Percentiles rank a stretch among this genome's conserved stretches.
These are phyloP conservation scores for Glyphotaelius pellucidus DNA, from an alignment of 2,888 invertebrate genomes.

Conservation along the genomic window DNA sequence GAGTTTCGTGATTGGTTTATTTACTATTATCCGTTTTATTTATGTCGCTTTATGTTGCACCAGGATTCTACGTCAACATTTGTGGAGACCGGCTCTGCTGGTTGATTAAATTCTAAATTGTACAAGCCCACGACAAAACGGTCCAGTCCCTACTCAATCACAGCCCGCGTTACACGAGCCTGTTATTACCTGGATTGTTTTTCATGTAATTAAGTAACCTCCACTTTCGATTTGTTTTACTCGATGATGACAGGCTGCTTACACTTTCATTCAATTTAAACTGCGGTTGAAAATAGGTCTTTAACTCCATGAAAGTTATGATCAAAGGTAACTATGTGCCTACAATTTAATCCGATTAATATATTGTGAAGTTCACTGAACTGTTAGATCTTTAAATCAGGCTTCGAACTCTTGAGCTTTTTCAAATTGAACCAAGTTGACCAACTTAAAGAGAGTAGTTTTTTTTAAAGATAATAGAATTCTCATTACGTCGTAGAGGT, in stretches of 20 bases:
- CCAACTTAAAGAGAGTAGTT: not conserved
- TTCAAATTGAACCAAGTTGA: not conserved
- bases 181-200: slow-evolving; percentile 18
- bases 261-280: slow-evolving; percentile 39
- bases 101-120: not conserved
- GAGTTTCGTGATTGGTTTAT: too few relatives aligned
- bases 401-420: not conserved
- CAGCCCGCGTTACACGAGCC: not conserved
- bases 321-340: not conserved
- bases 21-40: not conserved
- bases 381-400: not conserved
- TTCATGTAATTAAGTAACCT: not conserved
- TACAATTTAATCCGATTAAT: not conserved
- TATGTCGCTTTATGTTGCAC: not conserved
- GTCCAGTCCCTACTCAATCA: not conserved
- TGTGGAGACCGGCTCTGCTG: not conserved
- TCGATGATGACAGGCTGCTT: slow-evolving; percentile 8
- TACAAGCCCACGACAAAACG: not conserved
- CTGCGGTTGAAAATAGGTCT: slow-evolving; percentile 12
- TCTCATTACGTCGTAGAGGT: not conserved
- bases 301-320: not conserved
- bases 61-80: not conserved
- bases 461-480: not conserved
- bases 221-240: slow-evolving; percentile 40
- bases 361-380: not conserved